Percentiles rank a stretch among this genome's conserved stretches.
Evolutionary conservation across 1,140 invertebrate species (phyloP).

Genomic region (Reticulitermes speratus): DNA sequence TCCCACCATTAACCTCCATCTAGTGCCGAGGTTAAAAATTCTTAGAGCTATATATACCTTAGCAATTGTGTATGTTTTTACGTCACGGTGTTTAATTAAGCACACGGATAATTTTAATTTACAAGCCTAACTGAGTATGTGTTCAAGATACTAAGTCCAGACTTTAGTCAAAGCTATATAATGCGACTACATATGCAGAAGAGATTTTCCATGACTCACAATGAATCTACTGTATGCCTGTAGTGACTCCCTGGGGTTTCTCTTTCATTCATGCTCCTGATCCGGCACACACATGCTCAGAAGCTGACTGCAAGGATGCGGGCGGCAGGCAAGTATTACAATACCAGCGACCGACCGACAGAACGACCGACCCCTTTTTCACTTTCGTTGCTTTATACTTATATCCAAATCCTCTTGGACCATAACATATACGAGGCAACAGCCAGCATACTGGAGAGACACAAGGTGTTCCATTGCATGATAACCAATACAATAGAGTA

Average conservation of each 20-base stretch:
- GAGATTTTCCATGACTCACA: conserved; percentile 5
- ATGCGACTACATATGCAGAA: neutral
- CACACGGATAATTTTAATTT: no score
- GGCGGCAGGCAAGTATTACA: neutral
- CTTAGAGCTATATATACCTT: no score
- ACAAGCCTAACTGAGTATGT: neutral
- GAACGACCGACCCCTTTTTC: neutral
- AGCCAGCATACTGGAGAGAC: neutral
- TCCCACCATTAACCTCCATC: no score
- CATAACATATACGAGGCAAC: neutral
- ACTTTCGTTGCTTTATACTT: neutral
- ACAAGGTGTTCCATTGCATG: neutral
- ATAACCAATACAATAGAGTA: neutral
- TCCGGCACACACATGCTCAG: neutral
- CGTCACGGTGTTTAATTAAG: no score
- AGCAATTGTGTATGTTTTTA: no score
- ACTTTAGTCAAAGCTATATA: neutral
- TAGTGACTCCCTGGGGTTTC: neutral
- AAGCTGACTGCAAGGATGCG: neutral
- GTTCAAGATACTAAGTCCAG: neutral
- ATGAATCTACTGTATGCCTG: neutral
- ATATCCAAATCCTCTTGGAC: conserved; percentile 5
- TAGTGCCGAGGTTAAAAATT: no score
- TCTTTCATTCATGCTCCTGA: neutral
- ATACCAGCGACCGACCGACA: neutral